phyloP scores from a whole-genome alignment of 2,797 vertebrate genomes.

The Graptemys geographica region DNA sequence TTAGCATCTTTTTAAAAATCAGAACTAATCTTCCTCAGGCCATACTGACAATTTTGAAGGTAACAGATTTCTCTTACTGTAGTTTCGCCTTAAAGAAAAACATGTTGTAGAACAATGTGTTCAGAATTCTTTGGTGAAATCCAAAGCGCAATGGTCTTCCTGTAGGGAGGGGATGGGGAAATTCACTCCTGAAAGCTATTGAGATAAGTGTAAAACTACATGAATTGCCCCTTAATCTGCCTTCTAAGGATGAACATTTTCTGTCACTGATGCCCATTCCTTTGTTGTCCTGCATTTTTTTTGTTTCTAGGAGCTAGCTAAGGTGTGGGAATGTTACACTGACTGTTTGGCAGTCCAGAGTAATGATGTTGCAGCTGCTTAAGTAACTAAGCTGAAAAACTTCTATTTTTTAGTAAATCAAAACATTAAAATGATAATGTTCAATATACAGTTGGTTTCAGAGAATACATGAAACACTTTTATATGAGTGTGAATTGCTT shows the following conservation, averaged over 20 bases:
- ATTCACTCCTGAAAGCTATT: slow-evolving; percentile 54
- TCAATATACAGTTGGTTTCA: slow-evolving; percentile 76
- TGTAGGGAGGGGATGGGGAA: slow-evolving; percentile 74
- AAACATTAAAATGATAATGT: slow-evolving; percentile 75
- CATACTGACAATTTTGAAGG: slow-evolving; percentile 85
- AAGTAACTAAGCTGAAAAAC: slow-evolving; percentile 79
- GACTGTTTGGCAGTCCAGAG: slow-evolving; percentile 62
- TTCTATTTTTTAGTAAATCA: slow-evolving; percentile 77
- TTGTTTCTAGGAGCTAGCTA: slow-evolving; percentile 17
- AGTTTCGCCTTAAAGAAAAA: slow-evolving; percentile 81
- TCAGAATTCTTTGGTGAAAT: slow-evolving; percentile 64
- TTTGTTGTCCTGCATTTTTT: slow-evolving; percentile 25
- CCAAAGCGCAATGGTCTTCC: slow-evolving; percentile 83
- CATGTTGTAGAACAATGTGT: slow-evolving; percentile 61
- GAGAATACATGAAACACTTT: slow-evolving; percentile 81
- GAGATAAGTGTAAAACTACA: slow-evolving; percentile 58
- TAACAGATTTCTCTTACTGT: slow-evolving; percentile 85
- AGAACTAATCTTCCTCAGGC: slow-evolving; percentile 76
- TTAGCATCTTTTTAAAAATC: slow-evolving; percentile 82
- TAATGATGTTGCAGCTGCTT: slow-evolving; percentile 77
- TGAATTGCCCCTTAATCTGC: slow-evolving; percentile 53
- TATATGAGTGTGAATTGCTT: slow-evolving; percentile 82
- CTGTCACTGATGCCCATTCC: slow-evolving; percentile 15
- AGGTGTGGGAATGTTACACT: slow-evolving; percentile 58
- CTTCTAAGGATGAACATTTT: slow-evolving; percentile 54